phyloP scores from a whole-genome alignment of 2,113 vertebrate species.

The Ictidomys tridecemlineatus region DNA sequence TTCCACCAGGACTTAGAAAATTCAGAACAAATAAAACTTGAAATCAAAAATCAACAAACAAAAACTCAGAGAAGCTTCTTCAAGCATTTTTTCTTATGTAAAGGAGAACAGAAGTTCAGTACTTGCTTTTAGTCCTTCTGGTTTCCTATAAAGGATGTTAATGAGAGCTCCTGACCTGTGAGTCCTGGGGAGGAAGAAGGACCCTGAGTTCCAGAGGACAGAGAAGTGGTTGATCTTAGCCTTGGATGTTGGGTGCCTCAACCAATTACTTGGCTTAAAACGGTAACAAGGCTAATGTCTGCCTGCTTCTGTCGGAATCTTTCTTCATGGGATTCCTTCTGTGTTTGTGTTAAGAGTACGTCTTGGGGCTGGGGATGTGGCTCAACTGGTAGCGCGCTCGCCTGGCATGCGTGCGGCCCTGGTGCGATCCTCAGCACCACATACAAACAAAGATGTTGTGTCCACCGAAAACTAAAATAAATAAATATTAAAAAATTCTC shows the following conservation, averaged over 20 bases:
- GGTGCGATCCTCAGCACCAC: no score
- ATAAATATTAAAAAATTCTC: no score
- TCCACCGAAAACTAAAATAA: no score
- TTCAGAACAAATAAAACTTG: background rate
- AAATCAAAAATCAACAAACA: background rate
- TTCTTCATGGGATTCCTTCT: background rate
- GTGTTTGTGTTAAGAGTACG: background rate
- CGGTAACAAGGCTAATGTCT: background rate
- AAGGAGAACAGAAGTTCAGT: background rate
- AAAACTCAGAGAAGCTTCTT: background rate
- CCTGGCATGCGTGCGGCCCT: no score
- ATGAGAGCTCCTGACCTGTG: background rate
- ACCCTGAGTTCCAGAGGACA: background rate
- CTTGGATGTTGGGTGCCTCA: background rate
- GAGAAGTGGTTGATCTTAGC: background rate
- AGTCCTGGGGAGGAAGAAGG: background rate
- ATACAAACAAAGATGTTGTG: no score
- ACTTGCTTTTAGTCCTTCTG: background rate
- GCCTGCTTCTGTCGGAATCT: background rate
- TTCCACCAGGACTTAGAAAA: background rate
- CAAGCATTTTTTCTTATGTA: background rate
- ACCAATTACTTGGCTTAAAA: background rate
- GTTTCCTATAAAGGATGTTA: background rate
- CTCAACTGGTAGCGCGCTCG: no score
- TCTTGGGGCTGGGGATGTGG: background rate